phyloP scores from a whole-genome alignment of 2,113 vertebrate genomes.

The Crotalus viridis region DNA sequence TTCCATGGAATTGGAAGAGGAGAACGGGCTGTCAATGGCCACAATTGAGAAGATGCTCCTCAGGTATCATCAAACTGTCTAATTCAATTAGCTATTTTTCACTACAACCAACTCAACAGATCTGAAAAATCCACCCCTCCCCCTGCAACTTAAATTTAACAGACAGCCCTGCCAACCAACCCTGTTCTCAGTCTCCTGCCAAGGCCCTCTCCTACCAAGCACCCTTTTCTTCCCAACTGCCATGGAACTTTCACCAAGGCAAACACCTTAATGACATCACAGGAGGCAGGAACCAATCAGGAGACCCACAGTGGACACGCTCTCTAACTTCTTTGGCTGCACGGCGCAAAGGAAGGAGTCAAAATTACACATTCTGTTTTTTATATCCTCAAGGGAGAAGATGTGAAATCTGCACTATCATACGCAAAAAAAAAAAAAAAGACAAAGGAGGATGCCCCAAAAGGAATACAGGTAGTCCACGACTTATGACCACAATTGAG shows the following conservation, averaged over 20 bases:
- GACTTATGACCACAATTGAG: neutral
- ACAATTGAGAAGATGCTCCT: neutral
- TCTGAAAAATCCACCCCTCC: neutral
- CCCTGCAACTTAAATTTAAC: neutral
- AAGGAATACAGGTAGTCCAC: neutral
- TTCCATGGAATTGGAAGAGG: neutral
- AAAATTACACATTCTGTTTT: neutral
- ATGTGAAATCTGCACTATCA: neutral
- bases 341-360: neutral
- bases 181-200: neutral
- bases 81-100: neutral
- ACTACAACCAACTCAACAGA: neutral
- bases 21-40: neutral
- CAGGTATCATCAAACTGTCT: neutral
- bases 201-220: neutral
- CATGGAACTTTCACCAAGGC: neutral
- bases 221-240: neutral
- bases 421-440: neutral
- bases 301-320: rapidly evolving
- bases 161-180: neutral
- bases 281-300: neutral
- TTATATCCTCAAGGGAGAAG: neutral
- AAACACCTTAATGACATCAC: neutral
- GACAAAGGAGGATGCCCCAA: neutral
- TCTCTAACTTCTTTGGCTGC: neutral